phyloP scores from a whole-genome alignment of 2,113 vertebrate genomes.

The Deroptyus accipitrinus region DNA sequence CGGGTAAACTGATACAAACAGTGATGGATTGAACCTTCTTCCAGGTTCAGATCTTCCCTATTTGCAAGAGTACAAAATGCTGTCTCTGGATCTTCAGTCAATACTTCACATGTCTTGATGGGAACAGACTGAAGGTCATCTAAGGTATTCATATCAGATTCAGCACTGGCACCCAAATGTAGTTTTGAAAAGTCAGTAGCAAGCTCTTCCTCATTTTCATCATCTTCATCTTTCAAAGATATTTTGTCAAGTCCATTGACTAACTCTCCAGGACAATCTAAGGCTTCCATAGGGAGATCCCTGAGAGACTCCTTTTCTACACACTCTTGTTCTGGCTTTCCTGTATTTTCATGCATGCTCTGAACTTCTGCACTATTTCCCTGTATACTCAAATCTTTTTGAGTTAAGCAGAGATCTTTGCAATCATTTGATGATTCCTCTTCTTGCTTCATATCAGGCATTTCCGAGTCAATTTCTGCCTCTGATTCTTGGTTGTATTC shows the following conservation, averaged over 20 bases:
- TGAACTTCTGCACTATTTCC: conserved; percentile 5
- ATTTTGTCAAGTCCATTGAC: conserved; percentile 43
- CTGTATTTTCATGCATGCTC: conserved; percentile 18
- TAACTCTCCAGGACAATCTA: neutral
- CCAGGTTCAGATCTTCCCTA: conserved; percentile 73
- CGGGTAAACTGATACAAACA: conserved; percentile 92
- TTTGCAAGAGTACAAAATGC: conserved; percentile 86
- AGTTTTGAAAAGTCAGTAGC: conserved; percentile 74
- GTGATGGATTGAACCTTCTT: conserved; percentile 85
- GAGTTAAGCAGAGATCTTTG: conserved; percentile 21
- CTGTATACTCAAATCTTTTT: conserved; percentile 20
- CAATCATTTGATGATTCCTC: neutral
- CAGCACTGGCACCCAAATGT: conserved; percentile 68
- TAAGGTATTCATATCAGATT: conserved; percentile 52
- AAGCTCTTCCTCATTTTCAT: conserved; percentile 61
- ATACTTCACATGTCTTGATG: conserved; percentile 74
- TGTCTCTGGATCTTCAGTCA: conserved; percentile 82
- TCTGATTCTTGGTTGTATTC: conserved; percentile 27
- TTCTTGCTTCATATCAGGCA: conserved; percentile 21
- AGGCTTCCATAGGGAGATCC: neutral
- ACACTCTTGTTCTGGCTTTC: neutral
- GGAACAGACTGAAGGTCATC: conserved; percentile 47
- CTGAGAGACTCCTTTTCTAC: neutral
- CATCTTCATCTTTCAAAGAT: conserved; percentile 26
- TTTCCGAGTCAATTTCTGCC: conserved; percentile 43